A percentile compares a stretch with the other conserved stretches of the same genome.
These are phyloP conservation scores for Lates calcarifer DNA, from an alignment of 2,113 vertebrate species.

Conservation along the genomic window DNA sequence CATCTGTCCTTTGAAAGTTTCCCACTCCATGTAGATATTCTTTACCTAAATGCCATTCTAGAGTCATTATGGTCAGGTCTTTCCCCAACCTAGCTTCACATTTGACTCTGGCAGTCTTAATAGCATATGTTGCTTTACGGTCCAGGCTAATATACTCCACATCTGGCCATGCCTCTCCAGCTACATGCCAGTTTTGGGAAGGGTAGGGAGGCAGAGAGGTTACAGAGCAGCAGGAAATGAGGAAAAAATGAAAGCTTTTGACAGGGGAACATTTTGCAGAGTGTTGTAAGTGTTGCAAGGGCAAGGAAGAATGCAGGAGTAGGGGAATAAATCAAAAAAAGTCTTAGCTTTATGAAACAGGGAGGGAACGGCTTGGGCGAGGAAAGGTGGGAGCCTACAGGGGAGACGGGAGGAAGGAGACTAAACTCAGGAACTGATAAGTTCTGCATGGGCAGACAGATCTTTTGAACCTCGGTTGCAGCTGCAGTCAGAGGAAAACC, in stretches of 20 bases:
- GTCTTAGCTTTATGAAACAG: conserved; percentile 26
- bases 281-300: conserved; percentile 47
- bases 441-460: conserved; percentile 38
- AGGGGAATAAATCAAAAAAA: conserved; percentile 53
- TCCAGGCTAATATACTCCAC: conserved; percentile 77
- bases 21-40: conserved; percentile 16
- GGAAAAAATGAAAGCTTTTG: conserved; percentile 59
- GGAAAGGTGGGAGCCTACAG: conserved; percentile 30
- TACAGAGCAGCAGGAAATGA: conserved; percentile 71
- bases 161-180: conserved; percentile 75
- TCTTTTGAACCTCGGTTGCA: conserved; percentile 79
- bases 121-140: conserved; percentile 72
- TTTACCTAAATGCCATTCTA: conserved; percentile 53
- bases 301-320: conserved; percentile 43
- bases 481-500: conserved; percentile 75
- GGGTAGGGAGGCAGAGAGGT: conserved; percentile 48
- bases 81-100: conserved; percentile 47
- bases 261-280: conserved; percentile 61
- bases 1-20: conserved; percentile 51
- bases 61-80: conserved; percentile 50
- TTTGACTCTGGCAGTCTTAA: conserved; percentile 53
- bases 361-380: conserved; percentile 25
- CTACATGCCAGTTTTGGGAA: conserved; percentile 56
- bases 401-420: conserved; percentile 35
- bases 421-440: conserved; percentile 41